Conservation (phyloP, 2,888 invertebrate species). For the Hemicrepidius hirtus region DNA sequence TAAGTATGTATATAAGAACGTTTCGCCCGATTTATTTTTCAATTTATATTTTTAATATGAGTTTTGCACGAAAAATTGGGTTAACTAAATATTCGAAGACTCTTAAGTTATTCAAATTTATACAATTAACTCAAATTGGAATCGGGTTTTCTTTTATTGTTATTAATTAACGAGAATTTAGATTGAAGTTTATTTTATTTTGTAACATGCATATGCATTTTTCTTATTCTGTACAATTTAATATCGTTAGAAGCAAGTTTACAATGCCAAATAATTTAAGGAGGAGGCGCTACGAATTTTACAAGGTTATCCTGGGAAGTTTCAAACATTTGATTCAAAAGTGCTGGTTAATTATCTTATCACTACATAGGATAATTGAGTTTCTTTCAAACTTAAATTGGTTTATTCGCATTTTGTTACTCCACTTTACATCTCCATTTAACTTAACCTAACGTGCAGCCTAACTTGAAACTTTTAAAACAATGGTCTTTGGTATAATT, state of each 20-base stretch:
- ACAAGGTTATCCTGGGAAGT: conserved; percentile 35
- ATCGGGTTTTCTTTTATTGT: conserved; percentile 35
- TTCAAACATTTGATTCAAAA: conserved; percentile 54
- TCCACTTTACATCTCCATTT: conserved; percentile 56
- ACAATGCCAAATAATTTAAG: conserved; percentile 20
- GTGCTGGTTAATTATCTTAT: conserved; percentile 67
- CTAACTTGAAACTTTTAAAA: conserved; percentile 43
- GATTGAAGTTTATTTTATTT: conserved; percentile 25
- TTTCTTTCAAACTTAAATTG: conserved; percentile 70
- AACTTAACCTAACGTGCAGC: conserved; percentile 49
- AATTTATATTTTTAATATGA: conserved; percentile 50
- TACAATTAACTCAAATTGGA: conserved; percentile 45
- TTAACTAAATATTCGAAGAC: conserved; percentile 39
- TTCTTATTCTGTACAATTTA: conserved; percentile 8
- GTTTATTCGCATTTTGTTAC: conserved; percentile 69
- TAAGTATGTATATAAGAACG: conserved; percentile 56
- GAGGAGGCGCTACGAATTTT: conserved; percentile 7
- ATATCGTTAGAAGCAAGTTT: background rate
- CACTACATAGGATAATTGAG: conserved; percentile 68
- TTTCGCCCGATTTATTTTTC: conserved; percentile 46
- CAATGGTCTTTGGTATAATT: conserved; percentile 36
- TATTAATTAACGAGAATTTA: conserved; percentile 40
- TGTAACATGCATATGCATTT: conserved; percentile 27
- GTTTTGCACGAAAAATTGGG: conserved; percentile 41
- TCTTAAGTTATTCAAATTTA: conserved; percentile 45